phyloP scores from a whole-genome alignment of 2,113 vertebrate genomes.

The Hyperopisus bebe region DNA sequence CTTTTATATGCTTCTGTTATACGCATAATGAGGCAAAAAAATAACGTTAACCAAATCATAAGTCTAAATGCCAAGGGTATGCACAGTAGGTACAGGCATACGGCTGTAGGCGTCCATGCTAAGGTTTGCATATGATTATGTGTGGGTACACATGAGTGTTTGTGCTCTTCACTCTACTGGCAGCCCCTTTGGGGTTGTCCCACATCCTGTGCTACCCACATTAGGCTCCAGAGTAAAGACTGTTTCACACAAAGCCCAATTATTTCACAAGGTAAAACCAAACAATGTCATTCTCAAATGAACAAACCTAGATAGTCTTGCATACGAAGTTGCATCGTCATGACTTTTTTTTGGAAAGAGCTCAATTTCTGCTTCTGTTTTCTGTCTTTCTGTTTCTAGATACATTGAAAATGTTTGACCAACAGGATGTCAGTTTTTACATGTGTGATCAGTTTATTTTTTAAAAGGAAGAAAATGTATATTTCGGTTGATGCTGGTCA shows the following conservation, averaged over 20 bases:
- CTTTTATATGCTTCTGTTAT: background rate
- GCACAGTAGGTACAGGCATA: background rate
- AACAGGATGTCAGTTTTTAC: background rate
- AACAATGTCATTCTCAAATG: background rate
- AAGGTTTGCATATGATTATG: background rate
- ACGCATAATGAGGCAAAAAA: background rate
- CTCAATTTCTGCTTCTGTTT: background rate
- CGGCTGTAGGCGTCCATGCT: background rate
- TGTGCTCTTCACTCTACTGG: background rate
- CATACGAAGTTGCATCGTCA: background rate
- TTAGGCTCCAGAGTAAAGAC: background rate
- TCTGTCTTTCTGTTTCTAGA: too few species aligned
- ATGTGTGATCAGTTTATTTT: background rate
- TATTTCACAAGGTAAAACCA: background rate
- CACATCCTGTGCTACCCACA: background rate
- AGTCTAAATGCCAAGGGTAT: background rate
- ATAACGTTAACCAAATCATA: background rate
- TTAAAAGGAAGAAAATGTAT: background rate
- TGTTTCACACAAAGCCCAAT: background rate
- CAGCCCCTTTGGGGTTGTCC: background rate
- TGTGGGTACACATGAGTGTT: background rate
- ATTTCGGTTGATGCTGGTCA: background rate
- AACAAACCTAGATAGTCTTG: background rate
- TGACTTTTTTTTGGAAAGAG: background rate
- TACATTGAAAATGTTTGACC: background rate